Evolutionary conservation across 1,140 invertebrate species (phyloP), one percentile per base, ranked within the genome.

Genomic region (Trachymyrmex septentrionalis): DNA sequence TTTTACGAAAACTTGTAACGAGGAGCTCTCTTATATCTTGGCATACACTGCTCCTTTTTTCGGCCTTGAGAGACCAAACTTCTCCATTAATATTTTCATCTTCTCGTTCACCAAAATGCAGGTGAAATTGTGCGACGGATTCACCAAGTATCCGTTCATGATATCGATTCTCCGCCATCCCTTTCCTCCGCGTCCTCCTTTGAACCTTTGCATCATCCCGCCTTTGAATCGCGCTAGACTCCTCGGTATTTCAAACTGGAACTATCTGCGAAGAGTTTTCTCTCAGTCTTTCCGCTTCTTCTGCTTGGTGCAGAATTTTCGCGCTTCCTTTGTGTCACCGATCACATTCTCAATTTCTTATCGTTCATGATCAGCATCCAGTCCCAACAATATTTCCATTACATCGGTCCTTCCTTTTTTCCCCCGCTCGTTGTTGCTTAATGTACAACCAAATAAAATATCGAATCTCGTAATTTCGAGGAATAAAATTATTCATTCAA

Each of bases 161-260:
- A 75, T 88, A 89, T 89, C 87, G 87, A 88, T 89, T 81, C 87
- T 55, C 19, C 34, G 9, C 53, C 55, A 75, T 50, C 63, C 30
- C 21, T 27, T 76, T 63, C 27, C 72, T 61, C 61, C 34, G 38
- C 19, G 1, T 53, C 53, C 71, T 63, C 66, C 82, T 84, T 75
- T 67, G 44, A 84, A 72, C 73, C 81, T 72, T 44, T 75, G 69
- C 71, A 38, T 75, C 63, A 73, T 59, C 69, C 48, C 75, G 38
- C 69, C 80, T 82, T 86, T 81, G 75, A 86, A 86, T 86, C 63
- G 34, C 48, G 38, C 69, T 75, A 75, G 38, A 75, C 80, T 73
- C 48, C n/a, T 24, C 34, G 67, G 38, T 82, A 82, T 82, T 73
- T 84, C 55, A 61, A 84, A 84, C 80, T 82, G 55, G 21, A 85